Evolutionary conservation across 2,888 invertebrate species (phyloP).

Genomic region (Pecten maximus): DNA sequence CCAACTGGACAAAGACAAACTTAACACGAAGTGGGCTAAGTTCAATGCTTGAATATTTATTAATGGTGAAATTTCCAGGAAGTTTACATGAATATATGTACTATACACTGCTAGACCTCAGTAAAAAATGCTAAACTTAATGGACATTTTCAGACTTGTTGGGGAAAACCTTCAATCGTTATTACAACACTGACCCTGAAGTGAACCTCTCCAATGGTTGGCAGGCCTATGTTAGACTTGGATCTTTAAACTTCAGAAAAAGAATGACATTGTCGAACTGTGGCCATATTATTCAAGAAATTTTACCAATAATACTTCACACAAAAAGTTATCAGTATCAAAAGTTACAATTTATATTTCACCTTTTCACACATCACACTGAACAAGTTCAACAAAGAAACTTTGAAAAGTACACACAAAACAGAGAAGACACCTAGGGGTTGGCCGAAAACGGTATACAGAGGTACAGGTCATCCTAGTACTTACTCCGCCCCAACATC

Average conservation of each 20-base stretch:
- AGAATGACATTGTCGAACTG: neutral
- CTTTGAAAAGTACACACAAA: neutral
- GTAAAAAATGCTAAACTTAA: too few species aligned
- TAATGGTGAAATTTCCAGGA: too few species aligned
- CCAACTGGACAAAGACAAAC: too few species aligned
- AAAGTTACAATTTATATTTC: neutral
- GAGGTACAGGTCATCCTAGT: neutral
- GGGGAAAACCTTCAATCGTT: too few species aligned
- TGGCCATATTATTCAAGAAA: neutral
- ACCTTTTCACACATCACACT: slow-evolving; percentile 24
- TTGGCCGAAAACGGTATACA: neutral
- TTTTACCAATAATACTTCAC: neutral
- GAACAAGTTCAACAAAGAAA: neutral
- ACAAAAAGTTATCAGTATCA: neutral
- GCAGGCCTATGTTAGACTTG: neutral
- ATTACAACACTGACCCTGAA: too few species aligned
- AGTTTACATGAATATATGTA: too few species aligned
- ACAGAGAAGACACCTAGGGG: slow-evolving; percentile 5
- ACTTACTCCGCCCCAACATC: neutral
- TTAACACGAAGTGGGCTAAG: too few species aligned
- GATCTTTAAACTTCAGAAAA: neutral
- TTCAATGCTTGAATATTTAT: too few species aligned
- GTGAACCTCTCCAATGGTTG: neutral
- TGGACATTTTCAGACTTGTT: too few species aligned
- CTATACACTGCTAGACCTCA: too few species aligned